Conservation (phyloP, 35 echinoderm and acorn worm genomes). For the Eucidaris tribuloides region DNA sequence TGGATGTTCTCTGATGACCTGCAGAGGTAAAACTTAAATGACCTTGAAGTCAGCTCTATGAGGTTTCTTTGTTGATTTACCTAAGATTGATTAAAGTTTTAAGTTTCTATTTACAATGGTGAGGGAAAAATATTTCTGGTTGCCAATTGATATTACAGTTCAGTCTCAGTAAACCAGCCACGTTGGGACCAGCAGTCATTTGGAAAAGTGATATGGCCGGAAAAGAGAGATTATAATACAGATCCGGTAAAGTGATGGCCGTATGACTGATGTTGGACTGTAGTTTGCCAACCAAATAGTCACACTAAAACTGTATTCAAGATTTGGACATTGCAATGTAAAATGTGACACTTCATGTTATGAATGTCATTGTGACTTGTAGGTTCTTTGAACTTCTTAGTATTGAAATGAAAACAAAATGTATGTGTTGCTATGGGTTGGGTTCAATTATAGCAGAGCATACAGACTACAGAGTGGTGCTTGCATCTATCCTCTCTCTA, state of each 20-base stretch:
- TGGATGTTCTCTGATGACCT: conserved; percentile 62
- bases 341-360: neutral
- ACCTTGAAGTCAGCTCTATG: neutral
- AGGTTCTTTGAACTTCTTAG: neutral
- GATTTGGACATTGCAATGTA: neutral
- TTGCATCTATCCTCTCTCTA: neutral
- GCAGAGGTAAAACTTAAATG: conserved; percentile 38
- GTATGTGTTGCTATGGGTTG: neutral
- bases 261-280: no score
- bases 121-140: neutral
- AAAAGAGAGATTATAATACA: no score
- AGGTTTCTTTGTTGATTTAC: neutral
- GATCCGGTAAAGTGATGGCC: no score
- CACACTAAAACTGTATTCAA: no score
- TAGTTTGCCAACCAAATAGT: no score
- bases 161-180: neutral
- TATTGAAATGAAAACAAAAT: neutral
- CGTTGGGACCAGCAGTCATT: neutral
- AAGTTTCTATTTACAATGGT: neutral
- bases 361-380: neutral
- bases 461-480: neutral
- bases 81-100: neutral
- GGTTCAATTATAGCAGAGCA: neutral
- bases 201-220: neutral
- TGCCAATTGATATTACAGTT: neutral